A percentile compares a stretch with the other conserved stretches of the same genome.
Evolutionary conservation across 30 jellyfish, hydroid and myxozoan genomes (phyloP).

Genomic region (Cassiopea xamachana): DNA sequence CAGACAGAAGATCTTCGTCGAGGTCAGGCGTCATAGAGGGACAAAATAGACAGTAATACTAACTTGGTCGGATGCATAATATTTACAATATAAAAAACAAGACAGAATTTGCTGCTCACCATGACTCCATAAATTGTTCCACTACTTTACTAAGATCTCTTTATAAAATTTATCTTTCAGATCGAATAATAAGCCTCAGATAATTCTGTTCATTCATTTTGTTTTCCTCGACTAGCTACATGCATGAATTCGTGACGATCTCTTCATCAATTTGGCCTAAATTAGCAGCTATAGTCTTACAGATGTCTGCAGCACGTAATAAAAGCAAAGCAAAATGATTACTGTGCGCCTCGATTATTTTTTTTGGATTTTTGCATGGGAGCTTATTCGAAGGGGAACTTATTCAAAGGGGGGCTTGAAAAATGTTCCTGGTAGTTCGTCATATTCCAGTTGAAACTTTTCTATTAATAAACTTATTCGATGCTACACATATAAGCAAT

Average conservation of each 20-base stretch:
- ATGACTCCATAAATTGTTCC: not conserved
- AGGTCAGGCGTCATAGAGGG: not conserved
- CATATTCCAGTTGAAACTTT: no score
- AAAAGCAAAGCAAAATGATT: no score
- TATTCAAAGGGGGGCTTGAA: no score
- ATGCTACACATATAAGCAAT: no score
- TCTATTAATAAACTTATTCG: no score
- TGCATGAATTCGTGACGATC: not conserved
- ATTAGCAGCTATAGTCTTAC: no score
- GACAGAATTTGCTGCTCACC: not conserved
- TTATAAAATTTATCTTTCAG: not conserved
- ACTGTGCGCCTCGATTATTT: no score
- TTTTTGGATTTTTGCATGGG: no score
- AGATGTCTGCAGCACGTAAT: no score
- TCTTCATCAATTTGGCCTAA: no score
- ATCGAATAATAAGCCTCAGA: not conserved
- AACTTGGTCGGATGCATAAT: not conserved
- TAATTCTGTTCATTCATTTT: not conserved
- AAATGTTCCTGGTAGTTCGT: no score
- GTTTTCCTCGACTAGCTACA: not conserved
- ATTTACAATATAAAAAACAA: not conserved
- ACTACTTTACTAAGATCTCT: not conserved
- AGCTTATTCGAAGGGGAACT: no score
- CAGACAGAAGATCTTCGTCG: not conserved
- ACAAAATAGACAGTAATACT: not conserved